Evolutionary conservation across 2,797 vertebrate genomes (phyloP).

Genomic region (Xyrichtys novacula): DNA sequence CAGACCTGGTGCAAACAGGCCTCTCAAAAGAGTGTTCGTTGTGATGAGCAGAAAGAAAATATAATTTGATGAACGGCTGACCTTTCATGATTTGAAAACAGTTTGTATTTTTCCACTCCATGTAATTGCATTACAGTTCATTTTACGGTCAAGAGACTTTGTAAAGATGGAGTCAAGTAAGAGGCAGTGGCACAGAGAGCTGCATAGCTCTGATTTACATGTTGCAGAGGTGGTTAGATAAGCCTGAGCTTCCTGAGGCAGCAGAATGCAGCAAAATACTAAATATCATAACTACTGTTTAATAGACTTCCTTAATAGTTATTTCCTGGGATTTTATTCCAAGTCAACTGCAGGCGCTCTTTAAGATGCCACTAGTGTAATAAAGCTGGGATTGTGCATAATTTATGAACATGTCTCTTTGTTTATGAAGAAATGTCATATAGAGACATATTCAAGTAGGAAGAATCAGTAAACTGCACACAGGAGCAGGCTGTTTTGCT

Average conservation of each 20-base stretch:
- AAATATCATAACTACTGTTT: slow-evolving; percentile 45
- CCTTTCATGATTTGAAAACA: slow-evolving; percentile 65
- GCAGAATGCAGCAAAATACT: slow-evolving; percentile 59
- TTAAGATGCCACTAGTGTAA: slow-evolving; percentile 36
- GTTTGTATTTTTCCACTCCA: slow-evolving; percentile 69
- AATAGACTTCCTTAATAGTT: slow-evolving; percentile 30
- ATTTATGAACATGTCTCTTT: slow-evolving; percentile 48
- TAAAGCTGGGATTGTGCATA: slow-evolving; percentile 53
- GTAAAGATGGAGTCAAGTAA: slow-evolving; percentile 53
- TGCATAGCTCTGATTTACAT: slow-evolving; percentile 64
- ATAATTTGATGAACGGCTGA: slow-evolving; percentile 61
- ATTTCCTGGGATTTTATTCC: slow-evolving; percentile 42
- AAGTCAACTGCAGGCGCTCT: slow-evolving; percentile 33
- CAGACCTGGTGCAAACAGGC: slow-evolving; percentile 5
- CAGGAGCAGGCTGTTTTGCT: neutral
- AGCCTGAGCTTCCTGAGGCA: slow-evolving; percentile 56
- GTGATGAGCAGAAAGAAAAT: slow-evolving; percentile 52
- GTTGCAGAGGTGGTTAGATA: slow-evolving; percentile 66
- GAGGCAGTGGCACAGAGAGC: slow-evolving; percentile 48
- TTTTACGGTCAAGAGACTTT: slow-evolving; percentile 70
- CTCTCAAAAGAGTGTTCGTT: slow-evolving; percentile 28
- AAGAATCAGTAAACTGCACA: neutral
- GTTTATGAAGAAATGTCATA: slow-evolving; percentile 34
- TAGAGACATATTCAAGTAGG: neutral
- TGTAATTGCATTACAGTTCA: slow-evolving; percentile 75